phyloP scores from a whole-genome alignment of 2,113 vertebrate species.

The Gnathonemus echidnorhynchus region DNA sequence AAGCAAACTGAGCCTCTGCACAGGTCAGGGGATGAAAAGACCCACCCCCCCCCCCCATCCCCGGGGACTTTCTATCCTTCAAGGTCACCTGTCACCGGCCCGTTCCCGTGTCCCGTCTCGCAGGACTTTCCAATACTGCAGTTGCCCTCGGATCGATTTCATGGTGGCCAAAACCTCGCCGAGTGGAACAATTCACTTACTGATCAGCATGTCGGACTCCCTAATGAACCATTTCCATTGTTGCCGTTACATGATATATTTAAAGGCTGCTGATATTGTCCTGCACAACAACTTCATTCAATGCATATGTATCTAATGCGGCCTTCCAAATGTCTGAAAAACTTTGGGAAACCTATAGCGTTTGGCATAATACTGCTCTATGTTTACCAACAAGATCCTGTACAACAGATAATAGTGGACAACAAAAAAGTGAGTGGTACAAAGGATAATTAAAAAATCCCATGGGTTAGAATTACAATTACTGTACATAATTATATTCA shows the following conservation, averaged over 20 bases:
- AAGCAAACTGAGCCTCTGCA: constrained; percentile 30
- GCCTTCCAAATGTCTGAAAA: background rate
- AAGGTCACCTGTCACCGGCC: constrained; percentile 15
- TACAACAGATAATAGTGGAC: background rate
- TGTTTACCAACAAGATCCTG: background rate
- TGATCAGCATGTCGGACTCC: background rate
- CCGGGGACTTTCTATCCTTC: background rate
- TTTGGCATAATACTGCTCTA: background rate
- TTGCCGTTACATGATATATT: background rate
- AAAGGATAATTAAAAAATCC: background rate
- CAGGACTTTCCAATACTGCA: constrained; percentile 6
- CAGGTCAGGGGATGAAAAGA: background rate
- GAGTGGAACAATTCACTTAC: background rate
- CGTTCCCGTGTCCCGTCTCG: background rate
- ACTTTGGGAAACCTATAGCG: background rate
- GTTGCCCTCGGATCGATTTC: background rate
- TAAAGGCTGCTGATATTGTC: background rate
- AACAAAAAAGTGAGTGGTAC: background rate
- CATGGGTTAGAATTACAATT: background rate
- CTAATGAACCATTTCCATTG: constrained; percentile 5
- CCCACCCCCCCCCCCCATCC: background rate
- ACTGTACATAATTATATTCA: constrained; percentile 1
- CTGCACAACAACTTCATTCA: background rate
- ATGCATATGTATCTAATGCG: background rate
- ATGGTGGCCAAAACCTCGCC: background rate